A percentile compares a stretch with the other conserved stretches of the same genome.
Evolutionary conservation across 2,888 invertebrate genomes (phyloP).

Genomic region (Pollenia griseotomentosa): DNA sequence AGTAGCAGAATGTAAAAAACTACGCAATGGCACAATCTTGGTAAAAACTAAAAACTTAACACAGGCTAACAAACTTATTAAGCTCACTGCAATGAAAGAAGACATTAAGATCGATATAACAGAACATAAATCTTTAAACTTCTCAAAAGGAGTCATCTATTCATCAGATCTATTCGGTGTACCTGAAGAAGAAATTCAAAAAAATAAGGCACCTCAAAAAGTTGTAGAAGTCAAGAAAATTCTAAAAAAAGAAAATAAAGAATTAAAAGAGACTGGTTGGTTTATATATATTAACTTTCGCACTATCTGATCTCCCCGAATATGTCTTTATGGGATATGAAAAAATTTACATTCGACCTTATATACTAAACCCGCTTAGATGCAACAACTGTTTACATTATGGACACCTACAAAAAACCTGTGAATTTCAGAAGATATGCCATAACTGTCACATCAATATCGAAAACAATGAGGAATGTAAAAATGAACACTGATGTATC

Average conservation of each 20-base stretch:
- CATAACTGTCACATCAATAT: slow-evolving; percentile 28
- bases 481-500: slow-evolving; percentile 10
- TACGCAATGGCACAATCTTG: slow-evolving; percentile 48
- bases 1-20: slow-evolving; percentile 59
- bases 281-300: slow-evolving; percentile 7
- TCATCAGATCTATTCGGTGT: too few relatives aligned
- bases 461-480: slow-evolving; percentile 15
- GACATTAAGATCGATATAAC: too few relatives aligned
- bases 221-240: slow-evolving; percentile 65
- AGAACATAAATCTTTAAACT: too few relatives aligned
- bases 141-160: too few relatives aligned
- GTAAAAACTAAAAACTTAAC: slow-evolving; percentile 56
- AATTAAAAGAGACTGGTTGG: slow-evolving; percentile 41
- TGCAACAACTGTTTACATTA: slow-evolving; percentile 29
- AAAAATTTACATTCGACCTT: slow-evolving; percentile 48
- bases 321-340: slow-evolving; percentile 16
- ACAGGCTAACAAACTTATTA: slow-evolving; percentile 53
- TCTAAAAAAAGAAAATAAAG: slow-evolving; percentile 47
- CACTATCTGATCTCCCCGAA: background rate
- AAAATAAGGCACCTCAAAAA: slow-evolving; percentile 48
- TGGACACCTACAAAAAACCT: background rate
- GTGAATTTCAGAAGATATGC: slow-evolving; percentile 16
- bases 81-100: background rate
- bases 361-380: slow-evolving; percentile 8
- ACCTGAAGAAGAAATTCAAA: too few relatives aligned